Evolutionary conservation across 2,797 vertebrate species (phyloP).

Genomic region (Pteropus rufus): DNA sequence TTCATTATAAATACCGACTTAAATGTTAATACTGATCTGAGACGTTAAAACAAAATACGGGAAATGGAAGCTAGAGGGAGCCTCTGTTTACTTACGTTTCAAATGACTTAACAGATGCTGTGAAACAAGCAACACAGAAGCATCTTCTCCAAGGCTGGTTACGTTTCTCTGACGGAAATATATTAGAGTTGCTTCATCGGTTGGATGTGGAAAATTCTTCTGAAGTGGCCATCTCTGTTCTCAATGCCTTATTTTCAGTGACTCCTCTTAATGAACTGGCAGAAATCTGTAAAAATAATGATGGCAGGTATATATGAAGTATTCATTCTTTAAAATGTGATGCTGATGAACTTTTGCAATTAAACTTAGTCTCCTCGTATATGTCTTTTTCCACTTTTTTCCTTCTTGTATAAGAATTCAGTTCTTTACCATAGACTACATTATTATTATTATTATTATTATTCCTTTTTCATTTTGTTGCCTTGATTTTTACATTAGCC

Average conservation of each 20-base stretch:
- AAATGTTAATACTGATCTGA: not conserved
- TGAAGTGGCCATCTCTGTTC: constrained; percentile 86
- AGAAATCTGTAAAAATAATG: constrained; percentile 83
- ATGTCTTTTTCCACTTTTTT: not conserved
- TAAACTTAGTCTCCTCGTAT: not conserved
- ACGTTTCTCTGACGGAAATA: constrained; percentile 85
- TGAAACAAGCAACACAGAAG: constrained; percentile 88
- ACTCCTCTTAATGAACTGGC: constrained; percentile 84
- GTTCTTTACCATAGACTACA: not conserved
- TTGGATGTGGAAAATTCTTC: constrained; percentile 95
- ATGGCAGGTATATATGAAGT: constrained; percentile 87
- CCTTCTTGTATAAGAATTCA: not conserved
- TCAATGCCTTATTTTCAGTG: constrained; percentile 87
- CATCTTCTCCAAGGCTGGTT: constrained; percentile 93
- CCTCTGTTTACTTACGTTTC: constrained; percentile 42
- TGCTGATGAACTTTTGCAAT: not conserved
- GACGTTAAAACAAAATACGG: not conserved
- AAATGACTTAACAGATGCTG: constrained; percentile 83
- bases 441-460: not conserved
- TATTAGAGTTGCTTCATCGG: constrained; percentile 92
- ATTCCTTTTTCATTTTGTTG: not conserved
- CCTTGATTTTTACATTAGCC: constrained; percentile 31
- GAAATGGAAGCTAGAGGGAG: constrained; percentile 3
- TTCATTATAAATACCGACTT: not conserved
- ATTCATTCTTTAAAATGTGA: constrained; percentile 11